These are phyloP conservation scores for Montipora foliosa DNA, from an alignment of 64 coral and sea anemone genomes.

Conservation along the genomic window DNA sequence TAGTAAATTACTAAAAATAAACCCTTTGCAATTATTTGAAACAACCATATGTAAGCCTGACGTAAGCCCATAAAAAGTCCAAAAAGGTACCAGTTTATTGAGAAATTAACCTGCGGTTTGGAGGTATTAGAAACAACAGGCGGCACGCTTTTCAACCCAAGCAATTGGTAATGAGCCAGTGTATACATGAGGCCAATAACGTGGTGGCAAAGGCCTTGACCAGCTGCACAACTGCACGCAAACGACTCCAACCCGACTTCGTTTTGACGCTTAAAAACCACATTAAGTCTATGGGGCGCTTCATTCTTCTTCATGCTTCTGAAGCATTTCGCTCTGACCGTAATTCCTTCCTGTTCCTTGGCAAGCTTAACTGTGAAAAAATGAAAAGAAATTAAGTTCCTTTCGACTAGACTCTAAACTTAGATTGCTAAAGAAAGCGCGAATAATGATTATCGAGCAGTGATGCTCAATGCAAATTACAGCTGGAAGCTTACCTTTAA, in stretches of 20 bases:
- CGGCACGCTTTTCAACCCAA: slow-evolving; percentile 45
- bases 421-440: background rate
- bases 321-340: slow-evolving; percentile 37
- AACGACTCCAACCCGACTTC: slow-evolving; percentile 5
- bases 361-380: slow-evolving; percentile 64
- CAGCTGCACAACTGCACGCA: slow-evolving; percentile 65
- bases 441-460: slow-evolving; percentile 3
- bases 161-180: slow-evolving; percentile 40
- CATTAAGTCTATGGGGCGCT: slow-evolving; percentile 54
- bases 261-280: slow-evolving; percentile 4
- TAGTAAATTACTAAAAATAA: no score
- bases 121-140: slow-evolving; percentile 35
- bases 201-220: slow-evolving; percentile 61
- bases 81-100: background rate
- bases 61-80: no score
- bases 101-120: slow-evolving; percentile 45
- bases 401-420: slow-evolving; percentile 10
- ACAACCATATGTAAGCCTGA: no score
- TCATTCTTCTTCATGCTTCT: slow-evolving; percentile 67
- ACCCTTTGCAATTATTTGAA: no score
- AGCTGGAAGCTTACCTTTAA: slow-evolving; percentile 29
- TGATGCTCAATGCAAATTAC: background rate
- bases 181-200: slow-evolving; percentile 40
- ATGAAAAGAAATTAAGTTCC: background rate
- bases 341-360: background rate